Evolutionary conservation across 2,888 invertebrate species (phyloP), one percentile per base, ranked within the genome.

Genomic region (Linnaemya vulpina): DNA sequence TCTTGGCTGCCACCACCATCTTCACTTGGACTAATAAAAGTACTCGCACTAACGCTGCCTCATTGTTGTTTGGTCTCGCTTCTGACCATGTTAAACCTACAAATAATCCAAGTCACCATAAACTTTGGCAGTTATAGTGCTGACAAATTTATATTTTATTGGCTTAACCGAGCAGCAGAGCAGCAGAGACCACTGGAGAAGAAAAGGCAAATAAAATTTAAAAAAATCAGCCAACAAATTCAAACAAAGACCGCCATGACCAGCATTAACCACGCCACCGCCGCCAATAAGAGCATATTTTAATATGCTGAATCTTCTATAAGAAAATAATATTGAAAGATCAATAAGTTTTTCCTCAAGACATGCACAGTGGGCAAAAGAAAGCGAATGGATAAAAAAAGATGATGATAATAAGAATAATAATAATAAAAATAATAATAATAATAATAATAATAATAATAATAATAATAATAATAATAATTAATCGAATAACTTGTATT

Each of bases 131-230:
- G 83, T 86, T 83, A 80, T 76, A 83, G 83, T 86, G 83, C 80
- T 86, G 80, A 86, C 86, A 86, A 85, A 85, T 85, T 85, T 82
- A 85, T 85, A 85, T 85, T 85, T 85, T 85, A 85, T 85, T 85
- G 82, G 85, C 82, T 85, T 85, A 78, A 82, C 85, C 78, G 71
- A 7, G 30, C 70, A 58, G 25, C 25, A 43, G 71, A 7, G 30
- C 70, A 58, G 25, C 25, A 43, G 55, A 58, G 65, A 49, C 53
- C 3, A n/a, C 20, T n/a, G 8, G 8, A 40, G 40, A 40, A 63
- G n/a, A 8, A 40, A 49, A 65, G 55, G 30, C 30, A 70, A 68
- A 17, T 3, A 11, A 5, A 40, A 17, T 30, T n/a, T n/a, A 68
- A 49, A 71, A 63, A 40, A 63, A 75, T 65, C 74, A 60, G 73